Conservation (phyloP, 2,888 invertebrate genomes). For the Augiades crinisus region DNA sequence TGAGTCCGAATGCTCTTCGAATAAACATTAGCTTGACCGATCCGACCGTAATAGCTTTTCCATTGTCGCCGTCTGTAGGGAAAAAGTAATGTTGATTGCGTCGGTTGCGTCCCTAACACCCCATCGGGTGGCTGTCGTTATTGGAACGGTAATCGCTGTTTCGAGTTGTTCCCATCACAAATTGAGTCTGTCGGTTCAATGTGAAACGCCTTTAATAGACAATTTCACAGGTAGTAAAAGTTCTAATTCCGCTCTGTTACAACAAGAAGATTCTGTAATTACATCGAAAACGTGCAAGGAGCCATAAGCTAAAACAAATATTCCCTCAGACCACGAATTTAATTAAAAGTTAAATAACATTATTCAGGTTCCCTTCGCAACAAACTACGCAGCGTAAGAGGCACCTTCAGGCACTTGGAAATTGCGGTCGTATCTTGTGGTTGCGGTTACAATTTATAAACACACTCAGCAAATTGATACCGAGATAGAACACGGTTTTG, state of each 20-base stretch:
- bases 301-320: conserved; percentile 12
- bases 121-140: conserved; percentile 6
- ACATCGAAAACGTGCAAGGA: not conserved
- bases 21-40: conserved; percentile 58
- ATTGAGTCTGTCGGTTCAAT: conserved; percentile 10
- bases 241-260: not conserved
- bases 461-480: conserved; percentile 21
- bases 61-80: conserved; percentile 49
- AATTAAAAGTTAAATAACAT: conserved; percentile 24
- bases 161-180: conserved; percentile 17
- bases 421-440: conserved; percentile 22
- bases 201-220: not conserved
- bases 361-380: conserved; percentile 13
- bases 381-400: conserved; percentile 7
- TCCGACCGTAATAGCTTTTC: conserved; percentile 61
- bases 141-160: conserved; percentile 13
- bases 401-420: conserved; percentile 16
- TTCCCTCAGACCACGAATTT: conserved; percentile 17
- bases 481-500: conserved; percentile 2
- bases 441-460: conserved; percentile 23
- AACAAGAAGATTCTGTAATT: not conserved
- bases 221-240: conserved; percentile 4
- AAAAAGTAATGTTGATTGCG: conserved; percentile 44
- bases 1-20: conserved; percentile 49
- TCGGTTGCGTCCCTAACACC: conserved; percentile 30